Conservation (phyloP, 2,888 invertebrate genomes). For the Drosophila greeni region DNA sequence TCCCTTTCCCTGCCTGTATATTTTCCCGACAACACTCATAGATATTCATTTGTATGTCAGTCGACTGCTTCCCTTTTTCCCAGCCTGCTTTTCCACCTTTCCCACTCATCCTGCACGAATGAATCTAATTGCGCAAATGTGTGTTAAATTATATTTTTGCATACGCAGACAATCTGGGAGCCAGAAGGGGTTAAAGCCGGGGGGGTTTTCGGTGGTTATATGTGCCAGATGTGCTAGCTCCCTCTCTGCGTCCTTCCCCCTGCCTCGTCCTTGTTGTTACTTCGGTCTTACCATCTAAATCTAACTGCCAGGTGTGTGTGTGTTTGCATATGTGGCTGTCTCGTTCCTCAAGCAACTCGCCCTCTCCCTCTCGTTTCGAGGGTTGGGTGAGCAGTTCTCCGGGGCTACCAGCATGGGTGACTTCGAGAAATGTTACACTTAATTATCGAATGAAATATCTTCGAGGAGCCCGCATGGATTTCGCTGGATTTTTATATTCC, state of each 20-base stretch:
- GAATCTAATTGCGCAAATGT: constrained; percentile 74
- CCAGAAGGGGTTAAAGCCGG: constrained; percentile 25
- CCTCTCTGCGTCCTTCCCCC: constrained; percentile 22
- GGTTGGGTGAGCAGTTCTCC: constrained; percentile 25
- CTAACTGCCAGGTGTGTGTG: constrained; percentile 42
- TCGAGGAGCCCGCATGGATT: constrained; percentile 20
- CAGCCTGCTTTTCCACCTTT: constrained; percentile 9
- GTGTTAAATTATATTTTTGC: constrained; percentile 74
- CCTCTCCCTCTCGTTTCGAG: constrained; percentile 22
- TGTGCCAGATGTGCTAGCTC: constrained; percentile 45
- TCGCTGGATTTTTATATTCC: constrained; percentile 9
- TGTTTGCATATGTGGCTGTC: constrained; percentile 29
- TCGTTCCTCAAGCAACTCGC: constrained; percentile 3
- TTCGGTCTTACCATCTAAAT: constrained; percentile 45
- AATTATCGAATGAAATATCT: constrained; percentile 35
- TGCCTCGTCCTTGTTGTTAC: constrained; percentile 53
- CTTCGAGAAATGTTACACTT: constrained; percentile 19
- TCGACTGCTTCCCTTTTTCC: constrained; percentile 26
- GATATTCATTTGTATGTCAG: constrained; percentile 70
- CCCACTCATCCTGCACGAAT: constrained; percentile 61
- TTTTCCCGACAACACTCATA: constrained; percentile 54
- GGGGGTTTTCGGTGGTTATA: constrained; percentile 15
- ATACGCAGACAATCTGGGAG: constrained; percentile 61
- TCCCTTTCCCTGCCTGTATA: background rate
- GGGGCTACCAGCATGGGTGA: constrained; percentile 29